A percentile compares a stretch with the other conserved stretches of the same genome.
These are phyloP conservation scores for Orius insidiosus DNA, from an alignment of 1,140 invertebrate genomes.

Conservation along the genomic window DNA sequence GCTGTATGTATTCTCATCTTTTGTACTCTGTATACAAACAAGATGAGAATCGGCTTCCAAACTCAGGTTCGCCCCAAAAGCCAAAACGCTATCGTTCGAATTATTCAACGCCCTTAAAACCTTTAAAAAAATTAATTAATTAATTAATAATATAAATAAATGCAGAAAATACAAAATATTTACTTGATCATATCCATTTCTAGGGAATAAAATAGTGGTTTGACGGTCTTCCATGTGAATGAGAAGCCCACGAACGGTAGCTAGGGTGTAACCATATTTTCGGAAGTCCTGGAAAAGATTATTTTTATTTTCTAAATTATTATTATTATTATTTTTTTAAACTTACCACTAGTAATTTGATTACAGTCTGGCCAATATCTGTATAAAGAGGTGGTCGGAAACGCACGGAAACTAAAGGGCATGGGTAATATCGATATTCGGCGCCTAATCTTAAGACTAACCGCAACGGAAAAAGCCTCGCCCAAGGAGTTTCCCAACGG, in stretches of 20 bases:
- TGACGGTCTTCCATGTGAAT: slow-evolving; percentile 75
- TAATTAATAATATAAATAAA: not conserved
- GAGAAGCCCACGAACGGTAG: slow-evolving; percentile 54
- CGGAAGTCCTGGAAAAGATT: slow-evolving; percentile 51
- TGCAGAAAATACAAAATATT: slow-evolving; percentile 7
- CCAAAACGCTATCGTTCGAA: slow-evolving; percentile 72
- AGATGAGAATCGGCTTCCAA: slow-evolving; percentile 68
- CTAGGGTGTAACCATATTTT: slow-evolving; percentile 70
- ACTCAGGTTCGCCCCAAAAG: slow-evolving; percentile 67
- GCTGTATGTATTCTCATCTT: slow-evolving; percentile 49
- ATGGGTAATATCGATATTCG: slow-evolving; percentile 77
- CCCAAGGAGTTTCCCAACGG: slow-evolving; percentile 77
- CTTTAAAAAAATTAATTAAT: slow-evolving; percentile 23
- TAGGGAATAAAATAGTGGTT: slow-evolving; percentile 60
- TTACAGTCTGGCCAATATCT: slow-evolving; percentile 80
- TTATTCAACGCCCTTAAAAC: slow-evolving; percentile 63
- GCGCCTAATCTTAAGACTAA: slow-evolving; percentile 64
- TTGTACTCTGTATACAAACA: slow-evolving; percentile 66
- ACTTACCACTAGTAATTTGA: slow-evolving; percentile 61
- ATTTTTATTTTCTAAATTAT: not conserved
- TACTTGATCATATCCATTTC: slow-evolving; percentile 66
- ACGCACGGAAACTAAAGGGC: slow-evolving; percentile 63
- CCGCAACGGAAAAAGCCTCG: slow-evolving; percentile 63
- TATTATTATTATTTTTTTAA: not conserved
- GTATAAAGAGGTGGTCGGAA: slow-evolving; percentile 65